Conservation (phyloP, 2,113 vertebrate genomes). For the Labeo catla region DNA sequence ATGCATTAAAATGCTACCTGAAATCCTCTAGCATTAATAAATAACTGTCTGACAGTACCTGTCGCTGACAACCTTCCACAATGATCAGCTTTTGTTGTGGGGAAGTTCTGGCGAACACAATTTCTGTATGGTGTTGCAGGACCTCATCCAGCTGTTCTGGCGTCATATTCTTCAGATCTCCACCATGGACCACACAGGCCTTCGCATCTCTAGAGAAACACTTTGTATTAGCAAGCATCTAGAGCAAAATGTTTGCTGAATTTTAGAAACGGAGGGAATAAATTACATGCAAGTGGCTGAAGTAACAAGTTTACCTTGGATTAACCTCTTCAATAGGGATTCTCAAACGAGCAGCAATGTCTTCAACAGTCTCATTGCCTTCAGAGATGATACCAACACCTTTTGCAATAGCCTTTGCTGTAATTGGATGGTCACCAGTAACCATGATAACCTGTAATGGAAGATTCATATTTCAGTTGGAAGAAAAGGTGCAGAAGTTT, state of each 20-base stretch:
- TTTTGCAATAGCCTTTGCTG: constrained; percentile 92
- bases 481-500: no score
- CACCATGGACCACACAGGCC: constrained; percentile 89
- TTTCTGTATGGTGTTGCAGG: no score
- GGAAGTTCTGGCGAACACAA: no score
- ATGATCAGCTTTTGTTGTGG: no score
- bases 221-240: no score
- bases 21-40: not conserved
- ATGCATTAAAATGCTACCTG: no score
- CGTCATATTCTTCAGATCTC: constrained; percentile 89
- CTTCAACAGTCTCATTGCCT: constrained; percentile 91
- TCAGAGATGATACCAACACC: constrained; percentile 93
- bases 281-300: not conserved
- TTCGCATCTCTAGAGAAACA: constrained; percentile 83
- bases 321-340: constrained; percentile 88
- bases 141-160: no score
- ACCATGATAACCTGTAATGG: constrained; percentile 89
- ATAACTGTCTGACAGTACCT: constrained; percentile 71
- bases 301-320: constrained; percentile 74
- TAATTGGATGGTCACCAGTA: constrained; percentile 93
- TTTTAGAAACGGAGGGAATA: not conserved
- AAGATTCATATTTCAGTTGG: not conserved
- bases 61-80: constrained; percentile 88
- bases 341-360: constrained; percentile 87
- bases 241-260: no score